Percentiles rank a stretch among this genome's conserved stretches.
phyloP scores from a whole-genome alignment of 2,888 invertebrate genomes.

The Patella caerulea region DNA sequence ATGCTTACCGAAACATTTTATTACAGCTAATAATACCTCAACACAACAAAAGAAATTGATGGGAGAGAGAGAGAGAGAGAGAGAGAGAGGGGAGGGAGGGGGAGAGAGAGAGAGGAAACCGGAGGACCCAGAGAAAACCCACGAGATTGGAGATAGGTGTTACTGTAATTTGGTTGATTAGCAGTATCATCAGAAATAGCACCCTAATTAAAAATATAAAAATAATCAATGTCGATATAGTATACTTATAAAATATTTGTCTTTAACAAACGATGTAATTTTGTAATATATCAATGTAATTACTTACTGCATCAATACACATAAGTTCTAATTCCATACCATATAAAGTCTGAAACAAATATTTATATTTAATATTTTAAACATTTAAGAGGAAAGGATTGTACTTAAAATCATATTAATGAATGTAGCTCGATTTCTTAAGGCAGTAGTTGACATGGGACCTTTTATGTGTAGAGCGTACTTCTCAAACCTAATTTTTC shows the following conservation, averaged over 20 bases:
- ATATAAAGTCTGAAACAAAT: slow-evolving; percentile 43
- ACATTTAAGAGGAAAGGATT: too few relatives aligned
- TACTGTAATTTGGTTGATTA: background rate
- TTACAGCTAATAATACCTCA: background rate
- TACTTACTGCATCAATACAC: slow-evolving; percentile 54
- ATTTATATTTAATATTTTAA: too few relatives aligned
- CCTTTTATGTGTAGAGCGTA: too few relatives aligned
- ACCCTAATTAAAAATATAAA: background rate
- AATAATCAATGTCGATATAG: background rate
- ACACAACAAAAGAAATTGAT: too few relatives aligned
- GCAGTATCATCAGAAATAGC: background rate
- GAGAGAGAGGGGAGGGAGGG: background rate
- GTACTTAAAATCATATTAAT: too few relatives aligned
- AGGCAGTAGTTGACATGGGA: too few relatives aligned
- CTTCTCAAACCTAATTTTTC: too few relatives aligned
- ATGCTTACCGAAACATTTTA: background rate
- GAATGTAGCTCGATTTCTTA: too few relatives aligned
- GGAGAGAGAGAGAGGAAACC: too few relatives aligned
- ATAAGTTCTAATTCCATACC: slow-evolving; percentile 52
- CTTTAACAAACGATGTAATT: too few relatives aligned
- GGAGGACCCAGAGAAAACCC: too few relatives aligned
- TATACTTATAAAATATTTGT: background rate
- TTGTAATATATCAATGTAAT: background rate
- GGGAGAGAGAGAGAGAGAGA: background rate
- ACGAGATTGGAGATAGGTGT: background rate